Conservation (phyloP, 2,113 vertebrate genomes). For the Heptranchias perlo region DNA sequence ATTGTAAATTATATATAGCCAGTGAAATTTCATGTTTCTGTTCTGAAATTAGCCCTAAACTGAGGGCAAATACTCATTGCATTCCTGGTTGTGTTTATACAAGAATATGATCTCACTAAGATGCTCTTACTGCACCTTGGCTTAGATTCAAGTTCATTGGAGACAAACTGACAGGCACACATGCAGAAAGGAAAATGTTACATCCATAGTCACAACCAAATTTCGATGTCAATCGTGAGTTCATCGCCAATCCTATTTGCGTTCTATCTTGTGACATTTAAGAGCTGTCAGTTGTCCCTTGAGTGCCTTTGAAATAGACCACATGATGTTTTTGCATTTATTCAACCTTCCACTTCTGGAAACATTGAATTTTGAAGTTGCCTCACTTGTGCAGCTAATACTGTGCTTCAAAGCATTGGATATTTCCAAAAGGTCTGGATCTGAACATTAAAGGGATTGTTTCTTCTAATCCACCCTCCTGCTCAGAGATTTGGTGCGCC, state of each 20-base stretch:
- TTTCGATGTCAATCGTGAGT: not conserved
- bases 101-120: not conserved
- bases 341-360: not conserved
- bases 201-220: not conserved
- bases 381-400: not conserved
- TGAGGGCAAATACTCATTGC: not conserved
- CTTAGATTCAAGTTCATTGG: not conserved
- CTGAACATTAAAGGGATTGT: not conserved
- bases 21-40: not conserved
- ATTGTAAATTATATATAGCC: not conserved
- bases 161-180: not conserved
- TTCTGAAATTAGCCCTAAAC: not conserved
- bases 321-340: slow-evolving; percentile 14
- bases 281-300: not conserved
- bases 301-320: not conserved
- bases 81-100: not conserved
- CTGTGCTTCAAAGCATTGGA: not conserved
- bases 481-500: not conserved
- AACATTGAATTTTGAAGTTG: not conserved
- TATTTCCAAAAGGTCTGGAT: not conserved
- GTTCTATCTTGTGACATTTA: not conserved
- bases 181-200: not conserved
- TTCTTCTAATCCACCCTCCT: not conserved
- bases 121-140: not conserved
- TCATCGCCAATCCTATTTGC: not conserved